Conservation (phyloP, 2,888 invertebrate genomes). For the Euplexia lucipara region DNA sequence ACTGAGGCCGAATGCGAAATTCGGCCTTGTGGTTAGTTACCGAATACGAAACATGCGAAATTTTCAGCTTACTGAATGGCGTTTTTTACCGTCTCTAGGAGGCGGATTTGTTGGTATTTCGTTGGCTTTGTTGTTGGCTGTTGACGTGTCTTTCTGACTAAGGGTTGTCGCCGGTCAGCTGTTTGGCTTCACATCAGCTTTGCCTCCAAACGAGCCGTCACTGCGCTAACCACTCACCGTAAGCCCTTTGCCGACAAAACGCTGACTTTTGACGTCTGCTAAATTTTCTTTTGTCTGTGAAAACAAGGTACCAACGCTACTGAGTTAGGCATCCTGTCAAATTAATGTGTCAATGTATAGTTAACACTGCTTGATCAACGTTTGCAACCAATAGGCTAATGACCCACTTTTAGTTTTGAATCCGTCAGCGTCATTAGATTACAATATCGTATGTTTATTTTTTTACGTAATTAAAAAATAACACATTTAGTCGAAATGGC, state of each 20-base stretch:
- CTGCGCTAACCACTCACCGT: constrained; percentile 18
- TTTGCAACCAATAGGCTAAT: no score
- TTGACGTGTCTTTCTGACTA: constrained; percentile 43
- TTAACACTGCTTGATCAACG: no score
- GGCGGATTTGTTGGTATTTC: constrained; percentile 16
- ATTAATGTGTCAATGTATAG: no score
- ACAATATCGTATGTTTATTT: no score
- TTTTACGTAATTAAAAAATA: no score
- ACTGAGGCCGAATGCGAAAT: constrained; percentile 38
- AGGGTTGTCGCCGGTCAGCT: constrained; percentile 38
- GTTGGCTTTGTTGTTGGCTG: constrained; percentile 19
- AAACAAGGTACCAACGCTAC: background rate
- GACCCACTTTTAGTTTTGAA: no score
- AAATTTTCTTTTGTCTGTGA: constrained; percentile 7
- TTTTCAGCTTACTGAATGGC: constrained; percentile 31
- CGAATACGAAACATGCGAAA: constrained; percentile 28
- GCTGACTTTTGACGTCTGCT: background rate
- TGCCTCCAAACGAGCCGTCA: constrained; percentile 31
- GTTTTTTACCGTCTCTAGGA: constrained; percentile 17
- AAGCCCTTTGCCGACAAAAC: constrained; percentile 30
- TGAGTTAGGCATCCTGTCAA: background rate
- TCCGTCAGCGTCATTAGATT: no score
- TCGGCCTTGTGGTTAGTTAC: constrained; percentile 32
- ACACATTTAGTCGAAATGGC: no score
- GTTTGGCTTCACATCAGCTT: constrained; percentile 35